A percentile compares a stretch with the other conserved stretches of the same genome.
Evolutionary conservation across 1,140 invertebrate species (phyloP).

Genomic region (Pygmarrhopalites habei): DNA sequence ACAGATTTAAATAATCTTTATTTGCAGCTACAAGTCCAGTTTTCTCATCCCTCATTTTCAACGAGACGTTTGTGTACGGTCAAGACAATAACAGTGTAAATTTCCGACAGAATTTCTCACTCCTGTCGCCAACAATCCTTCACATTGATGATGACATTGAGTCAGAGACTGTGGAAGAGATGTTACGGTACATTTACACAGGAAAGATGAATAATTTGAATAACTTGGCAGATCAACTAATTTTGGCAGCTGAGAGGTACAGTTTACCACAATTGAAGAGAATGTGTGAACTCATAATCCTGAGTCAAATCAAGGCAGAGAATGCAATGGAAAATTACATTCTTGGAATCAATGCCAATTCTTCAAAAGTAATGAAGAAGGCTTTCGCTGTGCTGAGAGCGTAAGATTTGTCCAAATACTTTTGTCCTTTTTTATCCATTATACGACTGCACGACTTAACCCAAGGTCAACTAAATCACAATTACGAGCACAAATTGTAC

Average conservation of each 20-base stretch:
- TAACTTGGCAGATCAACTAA: slow-evolving; percentile 13
- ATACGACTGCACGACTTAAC: background rate
- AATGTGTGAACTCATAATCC: slow-evolving; percentile 16
- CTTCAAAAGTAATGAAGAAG: slow-evolving; percentile 13
- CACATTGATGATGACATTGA: slow-evolving; percentile 9
- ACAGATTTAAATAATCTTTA: too few species aligned
- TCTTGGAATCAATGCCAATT: slow-evolving; percentile 16
- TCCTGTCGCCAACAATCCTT: background rate
- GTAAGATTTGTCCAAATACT: slow-evolving; percentile 16
- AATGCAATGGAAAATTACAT: slow-evolving; percentile 28
- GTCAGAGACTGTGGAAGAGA: slow-evolving; percentile 14
- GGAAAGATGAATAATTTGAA: slow-evolving; percentile 17
- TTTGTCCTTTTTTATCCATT: background rate
- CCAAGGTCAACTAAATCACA: background rate
- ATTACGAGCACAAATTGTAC: background rate
- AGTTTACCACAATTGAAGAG: slow-evolving; percentile 21
- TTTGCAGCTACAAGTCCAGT: slow-evolving; percentile 31
- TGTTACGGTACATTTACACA: slow-evolving; percentile 31
- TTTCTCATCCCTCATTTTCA: slow-evolving; percentile 22
- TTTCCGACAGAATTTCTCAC: background rate
- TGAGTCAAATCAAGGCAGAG: slow-evolving; percentile 13
- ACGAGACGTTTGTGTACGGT: slow-evolving; percentile 7
- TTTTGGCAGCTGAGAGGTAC: slow-evolving; percentile 20
- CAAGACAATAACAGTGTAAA: background rate
- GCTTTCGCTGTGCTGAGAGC: slow-evolving; percentile 27